These are phyloP conservation scores for Plotosus lineatus DNA, from an alignment of 2,113 vertebrate genomes.

Conservation along the genomic window DNA sequence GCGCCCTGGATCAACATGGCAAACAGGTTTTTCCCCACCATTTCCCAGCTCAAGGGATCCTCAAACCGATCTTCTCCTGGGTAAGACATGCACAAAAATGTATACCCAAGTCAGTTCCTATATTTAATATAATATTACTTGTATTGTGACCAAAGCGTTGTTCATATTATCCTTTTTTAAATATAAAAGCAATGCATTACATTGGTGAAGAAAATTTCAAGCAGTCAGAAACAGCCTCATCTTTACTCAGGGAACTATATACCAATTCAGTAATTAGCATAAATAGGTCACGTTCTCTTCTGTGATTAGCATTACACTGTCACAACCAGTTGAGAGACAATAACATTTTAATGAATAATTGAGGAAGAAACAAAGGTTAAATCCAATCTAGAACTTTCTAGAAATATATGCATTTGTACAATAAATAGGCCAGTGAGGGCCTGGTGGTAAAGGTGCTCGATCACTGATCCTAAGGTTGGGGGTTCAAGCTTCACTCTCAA, in stretches of 20 bases:
- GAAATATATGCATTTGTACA: neutral
- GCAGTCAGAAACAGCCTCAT: neutral
- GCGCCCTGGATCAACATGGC: slow-evolving; percentile 90
- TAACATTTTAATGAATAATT: slow-evolving; percentile 12
- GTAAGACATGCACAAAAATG: slow-evolving; percentile 23
- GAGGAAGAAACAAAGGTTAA: neutral
- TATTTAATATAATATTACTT: neutral
- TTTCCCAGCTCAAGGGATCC: slow-evolving; percentile 90
- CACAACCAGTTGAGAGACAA: neutral
- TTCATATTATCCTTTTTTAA: neutral
- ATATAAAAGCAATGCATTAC: neutral
- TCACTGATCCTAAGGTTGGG: no score
- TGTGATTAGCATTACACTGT: neutral
- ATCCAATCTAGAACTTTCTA: neutral
- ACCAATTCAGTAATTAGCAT: slow-evolving; percentile 2
- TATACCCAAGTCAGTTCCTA: neutral
- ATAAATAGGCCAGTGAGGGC: no score
- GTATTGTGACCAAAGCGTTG: no score
- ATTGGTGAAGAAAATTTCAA: neutral
- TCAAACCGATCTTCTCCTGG: slow-evolving; percentile 91
- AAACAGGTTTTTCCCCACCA: slow-evolving; percentile 92
- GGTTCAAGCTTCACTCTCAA: no score
- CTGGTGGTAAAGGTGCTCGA: no score
- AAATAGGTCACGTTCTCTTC: slow-evolving; percentile 5
- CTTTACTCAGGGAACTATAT: neutral